phyloP scores from a whole-genome alignment of 2,888 invertebrate species.

The Drosophila parthenogenetica region DNA sequence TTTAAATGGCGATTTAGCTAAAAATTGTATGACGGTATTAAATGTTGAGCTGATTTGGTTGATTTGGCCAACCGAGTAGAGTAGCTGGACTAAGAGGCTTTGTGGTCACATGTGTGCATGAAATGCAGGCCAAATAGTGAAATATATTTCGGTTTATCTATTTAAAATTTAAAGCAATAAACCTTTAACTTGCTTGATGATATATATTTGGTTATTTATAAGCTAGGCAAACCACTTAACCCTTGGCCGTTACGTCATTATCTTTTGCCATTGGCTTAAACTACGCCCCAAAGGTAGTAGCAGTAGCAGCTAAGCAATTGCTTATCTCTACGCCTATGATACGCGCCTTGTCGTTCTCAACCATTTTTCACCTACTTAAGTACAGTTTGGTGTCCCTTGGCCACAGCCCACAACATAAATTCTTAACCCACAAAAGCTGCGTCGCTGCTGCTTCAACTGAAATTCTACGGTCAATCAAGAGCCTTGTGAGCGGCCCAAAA shows the following conservation, averaged over 20 bases:
- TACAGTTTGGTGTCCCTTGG: conserved; percentile 15
- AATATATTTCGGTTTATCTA: not conserved
- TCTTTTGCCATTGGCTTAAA: conserved; percentile 33
- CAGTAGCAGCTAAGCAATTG: conserved; percentile 13
- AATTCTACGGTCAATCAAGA: conserved; percentile 58
- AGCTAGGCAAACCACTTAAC: conserved; percentile 24
- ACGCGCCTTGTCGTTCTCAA: conserved; percentile 14
- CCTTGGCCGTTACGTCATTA: conserved; percentile 43
- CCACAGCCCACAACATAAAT: conserved; percentile 47
- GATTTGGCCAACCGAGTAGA: conserved; percentile 39
- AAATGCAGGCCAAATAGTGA: conserved; percentile 3
- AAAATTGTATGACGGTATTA: no score
- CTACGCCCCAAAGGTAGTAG: conserved; percentile 44
- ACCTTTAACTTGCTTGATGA: not conserved
- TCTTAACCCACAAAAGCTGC: conserved; percentile 36
- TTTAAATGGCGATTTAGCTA: conserved; percentile 32
- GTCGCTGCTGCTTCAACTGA: conserved; percentile 26
- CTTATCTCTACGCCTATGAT: conserved; percentile 42
- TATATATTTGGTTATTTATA: conserved; percentile 39
- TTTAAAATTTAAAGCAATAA: not conserved
- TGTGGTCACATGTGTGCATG: conserved; percentile 33
- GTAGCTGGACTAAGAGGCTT: conserved; percentile 47
- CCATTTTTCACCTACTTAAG: conserved; percentile 61
- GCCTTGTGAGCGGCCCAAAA: conserved; percentile 7
- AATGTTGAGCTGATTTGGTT: conserved; percentile 53